Evolutionary conservation across 2,797 vertebrate species (phyloP).

Genomic region (Malurus leucopterus): DNA sequence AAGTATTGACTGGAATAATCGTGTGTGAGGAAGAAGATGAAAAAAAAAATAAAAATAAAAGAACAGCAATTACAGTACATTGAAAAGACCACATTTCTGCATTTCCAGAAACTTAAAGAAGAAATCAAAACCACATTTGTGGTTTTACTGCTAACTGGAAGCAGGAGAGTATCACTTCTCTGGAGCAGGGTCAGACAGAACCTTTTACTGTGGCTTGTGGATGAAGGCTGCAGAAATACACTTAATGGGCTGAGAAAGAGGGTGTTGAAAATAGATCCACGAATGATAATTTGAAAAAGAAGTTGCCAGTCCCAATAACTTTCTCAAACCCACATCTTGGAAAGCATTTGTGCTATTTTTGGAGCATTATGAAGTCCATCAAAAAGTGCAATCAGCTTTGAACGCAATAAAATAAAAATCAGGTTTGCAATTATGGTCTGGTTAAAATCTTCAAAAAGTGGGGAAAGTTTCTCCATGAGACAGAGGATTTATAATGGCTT

Average conservation of each 20-base stretch:
- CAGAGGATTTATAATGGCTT: not conserved
- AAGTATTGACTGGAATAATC: slow-evolving; percentile 1
- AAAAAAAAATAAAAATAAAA: not conserved
- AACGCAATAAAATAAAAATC: slow-evolving; percentile 32
- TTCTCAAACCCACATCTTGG: slow-evolving; percentile 19
- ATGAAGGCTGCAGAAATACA: slow-evolving; percentile 12
- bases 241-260: slow-evolving; percentile 34
- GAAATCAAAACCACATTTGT: slow-evolving; percentile 17
- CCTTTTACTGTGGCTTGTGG: slow-evolving; percentile 35
- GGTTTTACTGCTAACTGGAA: slow-evolving; percentile 47
- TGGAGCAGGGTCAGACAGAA: slow-evolving; percentile 33
- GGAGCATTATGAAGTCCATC: not conserved
- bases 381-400: slow-evolving; percentile 16
- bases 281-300: slow-evolving; percentile 47
- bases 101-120: slow-evolving; percentile 36
- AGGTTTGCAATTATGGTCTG: slow-evolving; percentile 29
- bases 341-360: slow-evolving; percentile 1
- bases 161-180: slow-evolving; percentile 24
- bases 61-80: not conserved
- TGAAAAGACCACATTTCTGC: slow-evolving; percentile 39
- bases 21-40: not conserved
- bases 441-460: not conserved
- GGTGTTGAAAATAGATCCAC: slow-evolving; percentile 52
- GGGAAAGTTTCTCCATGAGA: not conserved
- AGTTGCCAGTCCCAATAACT: slow-evolving; percentile 8